These are phyloP conservation scores for Nephrotoma guestfalica DNA, from an alignment of 2,888 invertebrate genomes.

Conservation along the genomic window DNA sequence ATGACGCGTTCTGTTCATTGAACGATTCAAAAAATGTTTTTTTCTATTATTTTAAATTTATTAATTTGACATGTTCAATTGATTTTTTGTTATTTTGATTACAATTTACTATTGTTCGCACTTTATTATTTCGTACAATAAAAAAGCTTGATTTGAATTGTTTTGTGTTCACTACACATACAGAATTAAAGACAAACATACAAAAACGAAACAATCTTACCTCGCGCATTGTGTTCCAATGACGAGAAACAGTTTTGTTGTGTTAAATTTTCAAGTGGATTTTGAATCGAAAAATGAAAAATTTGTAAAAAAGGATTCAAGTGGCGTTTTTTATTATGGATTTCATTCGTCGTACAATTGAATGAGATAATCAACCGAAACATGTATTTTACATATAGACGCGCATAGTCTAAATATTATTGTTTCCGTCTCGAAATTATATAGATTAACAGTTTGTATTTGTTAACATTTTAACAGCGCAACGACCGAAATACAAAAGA, in stretches of 20 bases:
- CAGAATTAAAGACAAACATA: not conserved
- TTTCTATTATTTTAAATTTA: not conserved
- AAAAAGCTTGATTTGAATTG: not conserved
- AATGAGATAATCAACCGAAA: not conserved
- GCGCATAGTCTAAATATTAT: not conserved
- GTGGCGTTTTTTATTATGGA: not conserved
- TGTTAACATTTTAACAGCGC: not conserved
- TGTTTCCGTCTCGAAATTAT: not conserved
- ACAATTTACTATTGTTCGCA: not conserved
- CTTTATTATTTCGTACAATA: not conserved
- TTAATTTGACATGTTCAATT: not conserved
- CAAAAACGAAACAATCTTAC: not conserved
- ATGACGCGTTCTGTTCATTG: not conserved
- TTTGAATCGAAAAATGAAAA: not conserved
- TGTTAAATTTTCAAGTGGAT: not conserved
- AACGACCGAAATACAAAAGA: not conserved
- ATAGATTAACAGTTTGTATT: not conserved
- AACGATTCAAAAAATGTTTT: not conserved
- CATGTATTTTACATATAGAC: not conserved
- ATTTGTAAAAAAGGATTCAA: not conserved
- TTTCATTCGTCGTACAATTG: not conserved
- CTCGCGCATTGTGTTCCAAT: not conserved
- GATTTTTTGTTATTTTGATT: not conserved
- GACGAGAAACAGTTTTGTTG: not conserved
- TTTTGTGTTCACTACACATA: not conserved